Evolutionary conservation across 2,888 invertebrate species (phyloP), one percentile per base, ranked within the genome.

Genomic region (Hydraecia micacea): DNA sequence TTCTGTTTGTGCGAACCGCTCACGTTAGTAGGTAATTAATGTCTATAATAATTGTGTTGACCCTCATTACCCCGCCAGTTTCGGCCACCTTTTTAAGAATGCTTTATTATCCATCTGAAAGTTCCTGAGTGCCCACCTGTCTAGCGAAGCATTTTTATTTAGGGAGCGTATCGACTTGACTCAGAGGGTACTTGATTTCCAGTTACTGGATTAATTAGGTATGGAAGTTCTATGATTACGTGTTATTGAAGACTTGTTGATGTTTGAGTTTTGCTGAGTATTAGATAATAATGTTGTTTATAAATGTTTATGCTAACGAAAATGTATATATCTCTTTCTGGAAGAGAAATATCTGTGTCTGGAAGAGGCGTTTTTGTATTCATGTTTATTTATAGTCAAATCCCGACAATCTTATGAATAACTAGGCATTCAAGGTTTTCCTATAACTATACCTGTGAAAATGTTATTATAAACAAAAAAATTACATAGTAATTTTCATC

Each of bases 21-120:
- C 55, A 80, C 83, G 84, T 91, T 90, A 84, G 83, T 46, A 82
- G 83, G 91, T 91, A 93, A 93, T 92, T 93, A 92, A 93, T 91
- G 92, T 91, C 89, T 84, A 91, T 88, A 91, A 91, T 91, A 91
- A 92, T 92, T 90, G 91, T 90, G 92, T 91, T 90, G 91, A 93
- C 92, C 93, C 92, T 92, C 91, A 92, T 93, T 93, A 92, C 90
- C 82, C 79, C 66, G 80, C 86, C 86, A 83, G 87, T 92, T 90
- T 91, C 82, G 89, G 82, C 85, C 86, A 87, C 86, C 89, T 91
- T 90, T 92, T 92, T 90, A 91, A 91, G 88, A 90, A 91, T 93
- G 89, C 84, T 92, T 92, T 92, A 93, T 89, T 92, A 88, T 86
- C 84, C 89, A 84, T 86, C 81, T 78, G 83, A 79, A 87, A 81